Base-by-base conservation (phyloP, 2,888 invertebrate species). In the Euclidia mi region DNA sequence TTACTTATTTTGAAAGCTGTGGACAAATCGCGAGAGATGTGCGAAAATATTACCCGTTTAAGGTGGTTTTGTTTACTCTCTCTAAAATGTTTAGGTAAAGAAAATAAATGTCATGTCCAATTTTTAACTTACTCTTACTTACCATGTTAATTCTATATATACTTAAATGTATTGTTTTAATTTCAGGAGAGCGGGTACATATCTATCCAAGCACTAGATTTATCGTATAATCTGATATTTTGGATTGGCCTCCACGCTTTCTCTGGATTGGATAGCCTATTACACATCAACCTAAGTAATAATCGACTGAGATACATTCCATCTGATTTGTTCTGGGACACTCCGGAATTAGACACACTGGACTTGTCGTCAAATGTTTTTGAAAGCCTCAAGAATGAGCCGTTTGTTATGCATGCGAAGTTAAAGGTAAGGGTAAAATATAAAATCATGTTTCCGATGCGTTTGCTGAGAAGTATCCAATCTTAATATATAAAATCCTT, bases 361-460 rank as follows among this genome's bases (percentile, higher is more conserved):
- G 96, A 96, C 77, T 82, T 96, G 50, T 95, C 95, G 37, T 95
- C 95, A 10, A 96, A 96, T 76, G 95, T 96, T 52, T 95, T 96
- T 63, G 95, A 95, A 76, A 83, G 87, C 0, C 76, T 96, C 1
- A 91, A 91, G 56, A 92, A 95, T 73, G 94, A 94, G 58, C 95
- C 96, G 0, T 85, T 96, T 49, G 60, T 96, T n/a, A 93, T 94
- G 76, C 96, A 96, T 72, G 79, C 80, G 0, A 91, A 94, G 55
- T 79, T 95, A 35, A 89, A 94, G 89, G 95, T 95, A 87, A 37
- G 67, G 62, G 17, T 18, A 40, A 11, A 38, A 29, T 6, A 0
- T 20, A 1, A 1, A 2, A n/a, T n/a, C n/a, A n/a, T n/a, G n/a
- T n/a, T n/a, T n/a, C n/a, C n/a, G n/a, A n/a, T n/a, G n/a, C n/a